These are phyloP conservation scores for Octomys mimax DNA, from an alignment of 2,797 vertebrate genomes.

Conservation along the genomic window DNA sequence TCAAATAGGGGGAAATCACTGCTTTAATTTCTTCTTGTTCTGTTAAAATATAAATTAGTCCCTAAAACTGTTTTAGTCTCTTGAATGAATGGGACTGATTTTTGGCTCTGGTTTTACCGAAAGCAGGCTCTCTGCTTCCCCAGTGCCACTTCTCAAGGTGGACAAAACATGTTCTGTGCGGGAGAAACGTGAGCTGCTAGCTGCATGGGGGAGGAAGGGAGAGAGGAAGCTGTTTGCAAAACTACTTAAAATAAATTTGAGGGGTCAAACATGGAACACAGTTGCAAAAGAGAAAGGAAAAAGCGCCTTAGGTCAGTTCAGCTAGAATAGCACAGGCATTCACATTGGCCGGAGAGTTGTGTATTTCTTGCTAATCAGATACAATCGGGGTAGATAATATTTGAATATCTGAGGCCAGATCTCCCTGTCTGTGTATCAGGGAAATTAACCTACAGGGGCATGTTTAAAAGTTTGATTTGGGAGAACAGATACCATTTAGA, in stretches of 20 bases:
- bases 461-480: slow-evolving; percentile 67
- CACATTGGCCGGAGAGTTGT: slow-evolving; percentile 30
- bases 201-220: slow-evolving; percentile 52
- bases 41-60: slow-evolving; percentile 58
- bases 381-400: slow-evolving; percentile 55
- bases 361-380: slow-evolving; percentile 67
- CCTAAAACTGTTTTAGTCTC: slow-evolving; percentile 47
- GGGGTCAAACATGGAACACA: slow-evolving; percentile 60
- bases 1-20: neutral
- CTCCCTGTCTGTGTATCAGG: slow-evolving; percentile 61
- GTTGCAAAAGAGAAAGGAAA: slow-evolving; percentile 61
- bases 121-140: neutral
- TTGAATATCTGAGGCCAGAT: slow-evolving; percentile 39
- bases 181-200: slow-evolving; percentile 76
- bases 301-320: slow-evolving; percentile 71
- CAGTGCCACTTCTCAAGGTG: slow-evolving; percentile 62
- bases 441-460: slow-evolving; percentile 69
- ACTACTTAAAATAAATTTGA: slow-evolving; percentile 78
- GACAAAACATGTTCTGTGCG: slow-evolving; percentile 72
- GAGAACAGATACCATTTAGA: slow-evolving; percentile 66
- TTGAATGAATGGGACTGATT: slow-evolving; percentile 61
- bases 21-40: slow-evolving; percentile 9
- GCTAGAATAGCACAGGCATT: slow-evolving; percentile 24
- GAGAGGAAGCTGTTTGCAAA: slow-evolving; percentile 76
- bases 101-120: slow-evolving; percentile 39